Evolutionary conservation across 2,888 invertebrate species (phyloP).

Genomic region (Agonum fuliginosum): DNA sequence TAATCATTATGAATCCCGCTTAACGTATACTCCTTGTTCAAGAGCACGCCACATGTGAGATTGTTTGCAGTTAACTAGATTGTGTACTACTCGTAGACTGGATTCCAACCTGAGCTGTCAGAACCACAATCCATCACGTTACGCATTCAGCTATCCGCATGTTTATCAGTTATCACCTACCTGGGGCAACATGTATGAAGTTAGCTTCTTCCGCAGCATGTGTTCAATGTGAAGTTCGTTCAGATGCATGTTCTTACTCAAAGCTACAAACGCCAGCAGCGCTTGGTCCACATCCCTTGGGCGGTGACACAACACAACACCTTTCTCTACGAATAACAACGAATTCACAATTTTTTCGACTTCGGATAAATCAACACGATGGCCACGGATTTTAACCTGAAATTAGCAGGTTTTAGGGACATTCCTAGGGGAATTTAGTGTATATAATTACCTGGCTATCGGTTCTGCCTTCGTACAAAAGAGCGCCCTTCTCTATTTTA

Average conservation of each 20-base stretch:
- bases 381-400: conserved; percentile 84
- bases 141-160: no score
- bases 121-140: no score
- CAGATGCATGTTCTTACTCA: conserved; percentile 69
- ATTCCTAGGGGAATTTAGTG: background rate
- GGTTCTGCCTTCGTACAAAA: conserved; percentile 87
- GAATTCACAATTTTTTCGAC: conserved; percentile 84
- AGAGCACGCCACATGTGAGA: no score
- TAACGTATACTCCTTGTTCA: no score
- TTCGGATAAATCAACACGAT: conserved; percentile 89
- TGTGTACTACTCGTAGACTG: no score
- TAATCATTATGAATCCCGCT: no score
- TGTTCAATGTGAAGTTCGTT: conserved; percentile 80
- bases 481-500: conserved; percentile 78
- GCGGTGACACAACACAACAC: conserved; percentile 86
- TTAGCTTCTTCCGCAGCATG: conserved; percentile 78
- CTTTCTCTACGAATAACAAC: conserved; percentile 82
- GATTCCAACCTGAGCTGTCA: no score
- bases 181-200: conserved; percentile 88
- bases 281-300: conserved; percentile 83
- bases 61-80: no score
- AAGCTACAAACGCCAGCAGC: conserved; percentile 80
- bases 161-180: no score
- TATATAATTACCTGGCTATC: conserved; percentile 83
- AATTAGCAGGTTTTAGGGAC: background rate